These are phyloP conservation scores for Drosophila ohnishii DNA, from an alignment of 1,140 invertebrate genomes.

Conservation along the genomic window DNA sequence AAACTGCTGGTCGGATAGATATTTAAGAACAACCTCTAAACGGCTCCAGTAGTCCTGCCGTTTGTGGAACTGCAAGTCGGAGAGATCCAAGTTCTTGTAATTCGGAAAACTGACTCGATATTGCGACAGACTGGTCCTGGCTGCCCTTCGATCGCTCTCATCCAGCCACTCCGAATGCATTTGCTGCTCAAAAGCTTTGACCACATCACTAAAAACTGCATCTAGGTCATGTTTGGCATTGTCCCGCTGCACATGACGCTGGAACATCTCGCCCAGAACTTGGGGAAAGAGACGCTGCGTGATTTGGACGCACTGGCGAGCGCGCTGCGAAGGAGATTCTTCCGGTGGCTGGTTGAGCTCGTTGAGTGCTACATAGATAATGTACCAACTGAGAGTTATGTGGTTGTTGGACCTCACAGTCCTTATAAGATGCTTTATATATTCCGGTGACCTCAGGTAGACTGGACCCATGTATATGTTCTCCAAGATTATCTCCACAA, in stretches of 20 bases:
- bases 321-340: slow-evolving; percentile 32
- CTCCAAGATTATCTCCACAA: slow-evolving; percentile 58
- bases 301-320: slow-evolving; percentile 47
- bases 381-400: slow-evolving; percentile 64
- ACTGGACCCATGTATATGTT: slow-evolving; percentile 31
- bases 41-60: slow-evolving; percentile 58
- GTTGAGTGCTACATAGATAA: slow-evolving; percentile 64
- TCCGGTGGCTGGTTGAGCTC: slow-evolving; percentile 60
- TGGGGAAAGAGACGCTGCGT: slow-evolving; percentile 62
- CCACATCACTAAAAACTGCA: slow-evolving; percentile 54
- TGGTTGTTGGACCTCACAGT: slow-evolving; percentile 43
- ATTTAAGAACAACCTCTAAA: slow-evolving; percentile 49
- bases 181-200: slow-evolving; percentile 60
- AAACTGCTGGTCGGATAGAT: slow-evolving; percentile 48
- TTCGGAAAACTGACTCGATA: slow-evolving; percentile 39
- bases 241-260: slow-evolving; percentile 49
- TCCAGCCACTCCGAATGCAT: slow-evolving; percentile 61
- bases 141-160: slow-evolving; percentile 57
- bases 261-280: slow-evolving; percentile 68
- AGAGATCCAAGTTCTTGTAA: slow-evolving; percentile 58
- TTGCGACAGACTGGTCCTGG: slow-evolving; percentile 35
- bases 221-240: slow-evolving; percentile 55
- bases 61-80: slow-evolving; percentile 54
- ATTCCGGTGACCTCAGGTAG: slow-evolving; percentile 48
- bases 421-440: slow-evolving; percentile 57